Evolutionary conservation across 2,113 vertebrate species (phyloP), one percentile per base, ranked within the genome.

Genomic region (Urocolius indicus): DNA sequence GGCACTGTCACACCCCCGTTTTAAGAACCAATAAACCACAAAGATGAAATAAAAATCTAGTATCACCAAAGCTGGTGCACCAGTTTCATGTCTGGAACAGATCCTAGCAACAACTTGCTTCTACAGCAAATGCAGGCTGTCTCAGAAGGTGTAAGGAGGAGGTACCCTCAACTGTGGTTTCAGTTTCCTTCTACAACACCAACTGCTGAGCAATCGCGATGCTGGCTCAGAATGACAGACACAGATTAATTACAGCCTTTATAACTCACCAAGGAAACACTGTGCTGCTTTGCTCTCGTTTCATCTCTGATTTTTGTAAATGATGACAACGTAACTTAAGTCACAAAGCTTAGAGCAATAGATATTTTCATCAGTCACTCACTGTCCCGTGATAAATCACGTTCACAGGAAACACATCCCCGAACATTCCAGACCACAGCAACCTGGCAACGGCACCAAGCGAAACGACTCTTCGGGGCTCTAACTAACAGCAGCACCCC

Each of bases 121-220:
- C 58, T 43, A 45, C 0, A 11, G 55, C 52, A 61, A 72, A 55
- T 11, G 16, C 30, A 32, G 45, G 36, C 24, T 66, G 41, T 22
- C 23, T 63, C 58, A 57, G 38, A 63, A 62, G 46, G 41, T 11
- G 38, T 11, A 58, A 41, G 51, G 59, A 79, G 0, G 0, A 68
- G 26, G n/a, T 19, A 69, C 18, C 34, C 45, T 52, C 51, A 88
- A 26, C 46, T 3, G 24, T 3, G 29, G 41, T 59, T 80, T 54
- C 19, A 6, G 36, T 27, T 32, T 34, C 76, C 27, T 48, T 34
- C 85, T 30, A 30, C 0, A 0, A 80, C 43, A 62, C 65, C 55
- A 49, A 67, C 48, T 65, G 69, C 87, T 45, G 62, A 73, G 62
- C 58, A 66, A 36, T 13, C 0, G 0, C 0, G 0, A 27, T 0